These are phyloP conservation scores for Pseudorectes ferrugineus DNA, from an alignment of 2,113 vertebrate genomes.

Conservation along the genomic window DNA sequence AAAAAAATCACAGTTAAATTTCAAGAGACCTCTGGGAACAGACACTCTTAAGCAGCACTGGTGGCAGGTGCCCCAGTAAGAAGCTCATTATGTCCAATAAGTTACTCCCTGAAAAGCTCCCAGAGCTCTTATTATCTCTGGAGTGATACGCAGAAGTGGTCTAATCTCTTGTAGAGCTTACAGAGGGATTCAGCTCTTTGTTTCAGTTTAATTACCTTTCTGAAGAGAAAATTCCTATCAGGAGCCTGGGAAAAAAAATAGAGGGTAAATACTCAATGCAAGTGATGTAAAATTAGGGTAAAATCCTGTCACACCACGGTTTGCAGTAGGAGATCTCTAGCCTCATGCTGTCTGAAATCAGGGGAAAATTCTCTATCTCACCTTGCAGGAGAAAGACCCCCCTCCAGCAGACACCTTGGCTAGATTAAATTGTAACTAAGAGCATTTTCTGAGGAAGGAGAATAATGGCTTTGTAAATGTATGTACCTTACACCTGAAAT, in stretches of 20 bases:
- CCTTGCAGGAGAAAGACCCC: neutral
- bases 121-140: slow-evolving; percentile 27
- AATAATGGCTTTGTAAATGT: neutral
- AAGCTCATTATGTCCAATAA: slow-evolving; percentile 7
- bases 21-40: slow-evolving; percentile 5
- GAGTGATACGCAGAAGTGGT: neutral
- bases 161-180: slow-evolving; percentile 13
- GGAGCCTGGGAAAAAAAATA: neutral
- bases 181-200: neutral
- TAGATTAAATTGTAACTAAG: slow-evolving; percentile 13
- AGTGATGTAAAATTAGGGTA: neutral
- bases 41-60: neutral
- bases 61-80: neutral
- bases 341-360: neutral
- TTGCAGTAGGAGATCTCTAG: neutral
- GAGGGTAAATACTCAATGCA: neutral
- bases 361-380: neutral
- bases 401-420: neutral
- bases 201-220: slow-evolving; percentile 32
- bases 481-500: neutral
- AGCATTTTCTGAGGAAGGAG: neutral
- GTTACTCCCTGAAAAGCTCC: slow-evolving; percentile 28
- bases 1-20: neutral
- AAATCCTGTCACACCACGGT: neutral
- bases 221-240: neutral